Percentiles rank a stretch among this genome's conserved stretches.
phyloP scores from a whole-genome alignment of 2,888 invertebrate genomes.

The Troides aeacus region DNA sequence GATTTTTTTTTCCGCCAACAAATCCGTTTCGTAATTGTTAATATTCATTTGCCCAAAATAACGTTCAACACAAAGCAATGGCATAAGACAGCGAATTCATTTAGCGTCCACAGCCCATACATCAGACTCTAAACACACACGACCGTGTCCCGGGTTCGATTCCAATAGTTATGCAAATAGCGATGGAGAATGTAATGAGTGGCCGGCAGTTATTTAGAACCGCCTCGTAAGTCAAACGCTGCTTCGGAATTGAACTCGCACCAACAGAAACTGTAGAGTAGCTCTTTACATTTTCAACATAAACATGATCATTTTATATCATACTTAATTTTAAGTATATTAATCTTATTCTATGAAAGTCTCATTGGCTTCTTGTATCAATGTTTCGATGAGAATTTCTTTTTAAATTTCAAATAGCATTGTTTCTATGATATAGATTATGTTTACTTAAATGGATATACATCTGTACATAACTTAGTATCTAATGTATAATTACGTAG shows the following conservation, averaged over 20 bases:
- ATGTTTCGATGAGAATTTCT: no score
- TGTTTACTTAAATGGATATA: no score
- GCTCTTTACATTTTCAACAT: conserved; percentile 17
- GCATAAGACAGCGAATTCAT: conserved; percentile 55
- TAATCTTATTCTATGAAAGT: no score
- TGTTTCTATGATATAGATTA: no score
- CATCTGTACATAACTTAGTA: no score
- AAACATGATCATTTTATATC: background rate
- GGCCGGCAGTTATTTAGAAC: conserved; percentile 77
- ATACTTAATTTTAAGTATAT: no score
- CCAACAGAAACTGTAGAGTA: conserved; percentile 44
- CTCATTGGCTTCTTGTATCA: no score
- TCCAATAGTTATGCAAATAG: conserved; percentile 81
- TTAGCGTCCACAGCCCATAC: conserved; percentile 66
- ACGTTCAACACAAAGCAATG: conserved; percentile 46
- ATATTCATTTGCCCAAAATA: background rate
- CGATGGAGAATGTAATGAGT: conserved; percentile 74
- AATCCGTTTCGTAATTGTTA: no score
- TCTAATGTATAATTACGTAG: no score
- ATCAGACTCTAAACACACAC: conserved; percentile 76
- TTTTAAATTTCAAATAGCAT: no score
- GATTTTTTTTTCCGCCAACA: no score
- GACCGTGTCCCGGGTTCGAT: conserved; percentile 60
- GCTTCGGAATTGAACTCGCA: conserved; percentile 59
- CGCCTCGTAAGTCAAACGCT: conserved; percentile 75